Conservation (phyloP, 1,140 invertebrate species). For the Lordiphosa mommai region DNA sequence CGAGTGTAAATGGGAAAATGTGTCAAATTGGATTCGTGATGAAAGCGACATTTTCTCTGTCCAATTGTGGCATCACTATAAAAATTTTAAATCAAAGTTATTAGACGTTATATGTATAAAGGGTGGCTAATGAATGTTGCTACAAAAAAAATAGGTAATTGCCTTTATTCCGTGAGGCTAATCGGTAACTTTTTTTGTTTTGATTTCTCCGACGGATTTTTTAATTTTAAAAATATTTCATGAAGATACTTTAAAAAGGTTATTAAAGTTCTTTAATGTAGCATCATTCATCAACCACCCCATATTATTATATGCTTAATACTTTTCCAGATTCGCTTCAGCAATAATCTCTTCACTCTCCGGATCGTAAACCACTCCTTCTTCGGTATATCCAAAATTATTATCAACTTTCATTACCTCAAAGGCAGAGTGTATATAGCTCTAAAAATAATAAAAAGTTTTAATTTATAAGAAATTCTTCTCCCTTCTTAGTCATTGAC, state of each 20-base stretch:
- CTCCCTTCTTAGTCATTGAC: not conserved
- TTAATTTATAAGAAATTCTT: not conserved
- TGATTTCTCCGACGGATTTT: too few species aligned
- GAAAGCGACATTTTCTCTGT: slow-evolving; percentile 81
- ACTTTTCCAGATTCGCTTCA: slow-evolving; percentile 50
- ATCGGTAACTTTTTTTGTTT: too few species aligned
- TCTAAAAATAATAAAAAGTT: slow-evolving; percentile 28
- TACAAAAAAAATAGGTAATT: not conserved
- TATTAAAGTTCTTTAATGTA: too few species aligned
- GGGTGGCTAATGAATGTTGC: not conserved
- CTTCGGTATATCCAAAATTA: slow-evolving; percentile 60
- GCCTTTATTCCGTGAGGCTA: too few species aligned
- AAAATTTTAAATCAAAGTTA: not conserved
- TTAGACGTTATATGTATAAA: too few species aligned
- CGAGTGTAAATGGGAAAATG: slow-evolving; percentile 84
- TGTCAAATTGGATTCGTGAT: slow-evolving; percentile 82
- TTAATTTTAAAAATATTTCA: too few species aligned
- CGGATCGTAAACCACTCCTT: slow-evolving; percentile 50
- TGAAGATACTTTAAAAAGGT: too few species aligned
- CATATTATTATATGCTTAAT: too few species aligned
- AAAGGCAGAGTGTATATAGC: slow-evolving; percentile 81
- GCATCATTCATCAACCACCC: too few species aligned
- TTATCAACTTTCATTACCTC: slow-evolving; percentile 82
- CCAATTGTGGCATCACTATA: slow-evolving; percentile 43
- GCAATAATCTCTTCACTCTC: slow-evolving; percentile 55